Base-by-base conservation (phyloP, 1,140 invertebrate species). In the Elysia chlorotica region DNA sequence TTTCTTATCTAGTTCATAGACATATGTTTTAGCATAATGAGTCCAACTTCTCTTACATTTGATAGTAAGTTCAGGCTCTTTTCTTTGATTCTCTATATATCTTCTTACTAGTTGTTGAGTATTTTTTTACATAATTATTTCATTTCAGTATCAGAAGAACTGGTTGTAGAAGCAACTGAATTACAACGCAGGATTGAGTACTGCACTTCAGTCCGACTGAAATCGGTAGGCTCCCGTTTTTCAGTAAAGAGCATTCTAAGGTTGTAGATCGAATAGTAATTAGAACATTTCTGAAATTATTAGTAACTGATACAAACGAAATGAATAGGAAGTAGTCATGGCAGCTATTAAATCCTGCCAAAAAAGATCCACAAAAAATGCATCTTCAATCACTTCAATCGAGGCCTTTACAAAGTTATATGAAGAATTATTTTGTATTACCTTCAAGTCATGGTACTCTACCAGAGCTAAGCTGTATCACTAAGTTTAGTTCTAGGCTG, bases 121-220 rank as follows among this genome's bases (percentile, higher is more conserved):
- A n/a, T n/a, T n/a, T n/a, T n/a, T n/a, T n/a, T n/a, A n/a, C n/a
- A n/a, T n/a, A n/a, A n/a, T n/a, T n/a, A n/a, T n/a, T n/a, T n/a
- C n/a, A n/a, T 73, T 76, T 30, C 69, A 74, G 78, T 66, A 48
- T 78, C 82, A 28, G 76, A 69, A 59, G 84, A 86, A 57, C 79
- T 76, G 48, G 63, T 78, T 37, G 76, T 84, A 14, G 82, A 84
- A 74, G 73, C 71, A 25, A 59, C 71, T 21, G 85, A 83, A 65
- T 78, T 85, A 23, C 73, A 79, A 48, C 80, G 80, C 66, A 74
- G 84, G 30, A 76, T 83, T 31, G 76, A 76, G 28, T 79, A 87
- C 61, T 80, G 79, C 36, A 71, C 74, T 6, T 78, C 73, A 65
- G 78, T 86, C 6, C 77, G 80, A 54, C 71, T 73, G 37, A 82